Conservation (phyloP, 2,888 invertebrate genomes). For the Eupeodes luniger region DNA sequence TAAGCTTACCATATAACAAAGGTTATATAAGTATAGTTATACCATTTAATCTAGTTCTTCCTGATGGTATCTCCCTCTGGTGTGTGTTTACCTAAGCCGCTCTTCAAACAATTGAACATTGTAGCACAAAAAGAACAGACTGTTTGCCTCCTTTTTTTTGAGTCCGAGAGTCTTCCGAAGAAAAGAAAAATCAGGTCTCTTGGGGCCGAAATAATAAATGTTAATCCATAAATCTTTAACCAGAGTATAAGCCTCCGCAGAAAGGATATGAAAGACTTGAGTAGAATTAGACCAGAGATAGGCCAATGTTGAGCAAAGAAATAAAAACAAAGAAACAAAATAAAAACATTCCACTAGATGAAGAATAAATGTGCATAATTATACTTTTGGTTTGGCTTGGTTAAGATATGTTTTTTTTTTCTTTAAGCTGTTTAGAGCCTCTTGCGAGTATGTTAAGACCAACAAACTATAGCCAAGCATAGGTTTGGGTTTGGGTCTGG, state of each 20-base stretch:
- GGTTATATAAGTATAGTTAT: slow-evolving; percentile 43
- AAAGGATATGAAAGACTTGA: slow-evolving; percentile 64
- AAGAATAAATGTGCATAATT: slow-evolving; percentile 75
- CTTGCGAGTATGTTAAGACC: slow-evolving; percentile 44
- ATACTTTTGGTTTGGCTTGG: slow-evolving; percentile 63
- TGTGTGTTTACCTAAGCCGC: slow-evolving; percentile 28
- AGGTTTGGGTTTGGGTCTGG: slow-evolving; percentile 25
- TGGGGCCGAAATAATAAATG: slow-evolving; percentile 73
- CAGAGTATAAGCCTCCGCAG: slow-evolving; percentile 49
- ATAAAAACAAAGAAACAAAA: slow-evolving; percentile 1
- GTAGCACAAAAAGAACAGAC: neutral
- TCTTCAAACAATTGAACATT: slow-evolving; percentile 69
- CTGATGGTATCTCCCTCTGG: slow-evolving; percentile 55
- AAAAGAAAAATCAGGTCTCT: slow-evolving; percentile 39
- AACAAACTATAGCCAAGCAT: neutral
- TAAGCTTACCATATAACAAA: slow-evolving; percentile 65
- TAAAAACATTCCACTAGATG: slow-evolving; percentile 55
- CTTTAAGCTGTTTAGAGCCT: slow-evolving; percentile 34
- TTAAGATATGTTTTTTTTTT: slow-evolving; percentile 35
- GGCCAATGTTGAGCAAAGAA: slow-evolving; percentile 16
- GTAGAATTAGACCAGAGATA: slow-evolving; percentile 54
- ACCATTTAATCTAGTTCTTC: slow-evolving; percentile 71
- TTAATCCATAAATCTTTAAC: slow-evolving; percentile 75
- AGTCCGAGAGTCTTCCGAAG: neutral
- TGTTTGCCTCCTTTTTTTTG: slow-evolving; percentile 44